Conservation (phyloP, 2,797 vertebrate genomes). For the Sebastes minor region DNA sequence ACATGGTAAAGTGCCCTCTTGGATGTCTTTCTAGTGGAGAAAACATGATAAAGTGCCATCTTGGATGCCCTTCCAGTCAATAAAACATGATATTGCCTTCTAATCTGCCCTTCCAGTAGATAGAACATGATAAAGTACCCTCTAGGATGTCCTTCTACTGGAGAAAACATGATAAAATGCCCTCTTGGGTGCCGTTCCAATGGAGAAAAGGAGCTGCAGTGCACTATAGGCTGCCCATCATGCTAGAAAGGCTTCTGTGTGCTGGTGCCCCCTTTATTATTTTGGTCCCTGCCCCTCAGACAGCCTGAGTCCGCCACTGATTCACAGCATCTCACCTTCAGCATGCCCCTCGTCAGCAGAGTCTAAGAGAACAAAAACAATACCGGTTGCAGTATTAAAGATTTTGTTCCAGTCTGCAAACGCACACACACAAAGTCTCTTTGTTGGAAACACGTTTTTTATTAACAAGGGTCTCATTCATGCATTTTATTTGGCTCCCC, state of each 20-base stretch:
- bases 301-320: neutral
- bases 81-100: too few relatives aligned
- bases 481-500: slow-evolving; percentile 18
- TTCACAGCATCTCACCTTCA: neutral
- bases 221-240: neutral
- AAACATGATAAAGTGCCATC: too few relatives aligned
- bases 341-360: neutral
- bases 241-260: too few relatives aligned
- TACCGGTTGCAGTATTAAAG: neutral
- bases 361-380: neutral
- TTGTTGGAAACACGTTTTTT: slow-evolving; percentile 1
- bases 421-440: slow-evolving; percentile 13
- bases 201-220: neutral
- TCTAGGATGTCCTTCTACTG: fast-evolving
- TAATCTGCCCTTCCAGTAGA: fast-evolving
- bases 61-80: fast-evolving
- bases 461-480: slow-evolving; percentile 65
- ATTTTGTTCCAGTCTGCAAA: neutral
- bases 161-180: too few relatives aligned
- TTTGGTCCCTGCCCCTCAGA: neutral
- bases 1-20: too few relatives aligned
- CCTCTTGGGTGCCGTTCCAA: too few relatives aligned
- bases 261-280: neutral
- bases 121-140: too few relatives aligned
- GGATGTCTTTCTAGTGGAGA: too few relatives aligned